Base-by-base conservation (phyloP, 1,140 invertebrate genomes). In the Zaprionus vittiger region DNA sequence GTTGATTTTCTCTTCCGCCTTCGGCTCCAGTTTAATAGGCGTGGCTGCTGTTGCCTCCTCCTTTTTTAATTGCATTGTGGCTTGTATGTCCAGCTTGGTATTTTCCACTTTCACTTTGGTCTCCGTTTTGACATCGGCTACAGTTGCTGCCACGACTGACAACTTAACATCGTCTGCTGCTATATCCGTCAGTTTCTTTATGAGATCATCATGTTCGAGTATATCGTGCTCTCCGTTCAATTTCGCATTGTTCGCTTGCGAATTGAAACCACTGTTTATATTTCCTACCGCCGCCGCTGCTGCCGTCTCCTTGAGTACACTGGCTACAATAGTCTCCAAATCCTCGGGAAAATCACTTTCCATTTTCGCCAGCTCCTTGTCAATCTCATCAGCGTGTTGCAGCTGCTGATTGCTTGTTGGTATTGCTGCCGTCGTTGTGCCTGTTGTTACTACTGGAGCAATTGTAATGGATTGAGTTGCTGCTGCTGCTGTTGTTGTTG, bases 301-400 rank as follows among this genome's bases (percentile, higher is more conserved):
- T 5, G 47, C 70, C 2, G 73, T 62, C 47, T 84, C 83, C 62
- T 87, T 83, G 0, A 75, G 60, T 38, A 81, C 79, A 17, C 59
- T 81, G 15, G 78, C 87, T 4, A 82, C 73, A 65, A 86, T 81
- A 7, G 74, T 77, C 26, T 79, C 81, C 54, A 83, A 76, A 20
- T 89, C 83, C 15, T 85, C 91, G 20, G 76, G 71, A 70, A 78
- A 95, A 85, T 60, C 85, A 0, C 94, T 95, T 82, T 95, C 95
- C 95, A 95, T 95, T 91, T 95, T 95, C 4, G 95, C 95, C 14
- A 95, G 87, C 57, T 94, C 95, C 22, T 95, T 95, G 85, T 95
- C 95, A 62, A 95, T 95, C 79, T 95, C 95, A 65, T 95, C 94
- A 73, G 91, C 73, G 34, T 81, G 59, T 26, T 80, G 83, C 22